A percentile compares a stretch with the other conserved stretches of the same genome.
phyloP scores from a whole-genome alignment of 1,140 invertebrate species.

The Drosophila arizonae region DNA sequence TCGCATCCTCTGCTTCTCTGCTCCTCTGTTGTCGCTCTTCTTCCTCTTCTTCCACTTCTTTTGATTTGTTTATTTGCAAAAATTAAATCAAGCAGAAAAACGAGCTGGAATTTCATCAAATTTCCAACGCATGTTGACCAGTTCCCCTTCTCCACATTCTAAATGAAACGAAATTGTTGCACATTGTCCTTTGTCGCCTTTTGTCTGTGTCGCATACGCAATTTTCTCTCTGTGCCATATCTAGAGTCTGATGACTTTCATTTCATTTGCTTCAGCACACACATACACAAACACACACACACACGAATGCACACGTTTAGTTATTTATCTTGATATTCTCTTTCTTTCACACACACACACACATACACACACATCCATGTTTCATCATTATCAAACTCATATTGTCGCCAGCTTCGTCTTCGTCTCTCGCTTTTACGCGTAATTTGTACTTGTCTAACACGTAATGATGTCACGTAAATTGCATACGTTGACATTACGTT shows the following conservation, averaged over 20 bases:
- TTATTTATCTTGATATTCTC: constrained; percentile 76
- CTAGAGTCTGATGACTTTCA: constrained; percentile 71
- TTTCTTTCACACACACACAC: constrained; percentile 23
- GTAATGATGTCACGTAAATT: constrained; percentile 82
- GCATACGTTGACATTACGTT: constrained; percentile 77
- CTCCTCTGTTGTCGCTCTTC: not conserved
- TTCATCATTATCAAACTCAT: constrained; percentile 81
- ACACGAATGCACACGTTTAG: constrained; percentile 39
- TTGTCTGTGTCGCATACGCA: constrained; percentile 65
- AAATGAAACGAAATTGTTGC: constrained; percentile 49
- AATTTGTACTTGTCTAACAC: constrained; percentile 81
- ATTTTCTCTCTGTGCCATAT: constrained; percentile 65
- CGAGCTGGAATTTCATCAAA: constrained; percentile 63
- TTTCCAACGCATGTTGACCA: constrained; percentile 14
- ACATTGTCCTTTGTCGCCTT: constrained; percentile 64
- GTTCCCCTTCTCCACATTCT: not conserved
- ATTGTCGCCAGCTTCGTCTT: constrained; percentile 63
- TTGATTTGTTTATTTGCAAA: constrained; percentile 57
- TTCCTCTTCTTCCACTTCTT: no score
- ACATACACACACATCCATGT: constrained; percentile 54
- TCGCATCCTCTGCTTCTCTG: not conserved
- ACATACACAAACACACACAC: constrained; percentile 3
- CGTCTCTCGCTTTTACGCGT: constrained; percentile 45
- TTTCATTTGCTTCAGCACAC: constrained; percentile 61
- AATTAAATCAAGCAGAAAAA: constrained; percentile 66